Conservation (phyloP, 1,140 invertebrate species). For the Coboldia fuscipes region DNA sequence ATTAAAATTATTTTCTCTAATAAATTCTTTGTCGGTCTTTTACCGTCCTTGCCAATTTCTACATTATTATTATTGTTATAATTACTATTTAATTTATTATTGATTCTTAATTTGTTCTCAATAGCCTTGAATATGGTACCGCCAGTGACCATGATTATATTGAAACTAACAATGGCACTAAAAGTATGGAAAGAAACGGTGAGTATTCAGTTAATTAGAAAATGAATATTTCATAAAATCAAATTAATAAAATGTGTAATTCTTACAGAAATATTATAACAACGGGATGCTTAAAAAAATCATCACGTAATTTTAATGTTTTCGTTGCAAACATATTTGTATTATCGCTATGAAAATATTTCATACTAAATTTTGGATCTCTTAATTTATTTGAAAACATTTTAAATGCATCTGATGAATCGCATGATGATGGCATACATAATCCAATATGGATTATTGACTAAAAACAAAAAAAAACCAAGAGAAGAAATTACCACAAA, state of each 20-base stretch:
- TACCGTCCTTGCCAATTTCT: too few relatives aligned
- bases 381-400: background rate
- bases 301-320: conserved; percentile 5
- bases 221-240: too few relatives aligned
- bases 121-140: too few relatives aligned
- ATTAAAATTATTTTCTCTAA: background rate
- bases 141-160: too few relatives aligned
- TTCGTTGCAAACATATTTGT: conserved; percentile 6
- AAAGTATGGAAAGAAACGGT: too few relatives aligned
- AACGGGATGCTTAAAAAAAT: conserved; percentile 7
- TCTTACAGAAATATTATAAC: conserved; percentile 10
- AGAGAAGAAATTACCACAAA: too few relatives aligned
- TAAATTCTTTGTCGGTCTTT: background rate
- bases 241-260: too few relatives aligned
- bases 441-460: conserved; percentile 9
- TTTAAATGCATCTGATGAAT: conserved; percentile 7
- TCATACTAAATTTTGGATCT: background rate
- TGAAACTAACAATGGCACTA: too few relatives aligned
- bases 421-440: conserved; percentile 10
- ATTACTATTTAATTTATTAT: too few relatives aligned
- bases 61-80: too few relatives aligned
- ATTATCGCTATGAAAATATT: conserved; percentile 7
- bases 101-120: too few relatives aligned
- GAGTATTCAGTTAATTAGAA: too few relatives aligned
- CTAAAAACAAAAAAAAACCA: conserved; percentile 17